These are phyloP conservation scores for Sebastes minor DNA, from an alignment of 2,797 vertebrate genomes.

Conservation along the genomic window DNA sequence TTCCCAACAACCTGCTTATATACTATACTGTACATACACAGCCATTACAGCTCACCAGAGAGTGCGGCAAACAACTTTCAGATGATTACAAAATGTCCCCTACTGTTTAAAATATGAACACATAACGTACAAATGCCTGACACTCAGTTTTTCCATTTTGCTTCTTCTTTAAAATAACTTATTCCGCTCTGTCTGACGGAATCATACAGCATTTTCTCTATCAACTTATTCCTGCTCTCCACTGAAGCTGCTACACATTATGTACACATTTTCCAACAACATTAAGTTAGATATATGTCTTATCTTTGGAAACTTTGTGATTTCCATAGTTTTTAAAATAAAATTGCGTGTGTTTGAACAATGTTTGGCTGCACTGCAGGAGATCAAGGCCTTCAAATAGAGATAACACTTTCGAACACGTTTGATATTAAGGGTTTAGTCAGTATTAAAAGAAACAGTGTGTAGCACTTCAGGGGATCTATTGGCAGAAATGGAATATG, in stretches of 20 bases:
- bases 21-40: background rate
- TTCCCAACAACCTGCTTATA: slow-evolving; percentile 44
- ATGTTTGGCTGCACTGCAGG: background rate
- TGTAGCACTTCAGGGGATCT: too few species aligned
- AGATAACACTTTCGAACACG: background rate
- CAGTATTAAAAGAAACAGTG: background rate
- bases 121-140: background rate
- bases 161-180: background rate
- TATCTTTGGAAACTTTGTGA: background rate
- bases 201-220: background rate
- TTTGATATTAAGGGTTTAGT: background rate
- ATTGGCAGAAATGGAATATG: too few species aligned
- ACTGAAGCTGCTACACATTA: background rate
- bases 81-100: slow-evolving; percentile 1
- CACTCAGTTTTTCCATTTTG: background rate
- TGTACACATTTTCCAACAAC: background rate
- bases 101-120: slow-evolving; percentile 9
- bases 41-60: background rate
- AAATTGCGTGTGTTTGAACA: too few species aligned
- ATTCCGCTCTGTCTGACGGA: background rate
- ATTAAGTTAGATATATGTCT: background rate
- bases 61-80: background rate
- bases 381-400: background rate
- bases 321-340: too few species aligned
- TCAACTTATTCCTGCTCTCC: background rate